phyloP scores from a whole-genome alignment of 2,797 vertebrate genomes.

The Falco novaeseelandiae region DNA sequence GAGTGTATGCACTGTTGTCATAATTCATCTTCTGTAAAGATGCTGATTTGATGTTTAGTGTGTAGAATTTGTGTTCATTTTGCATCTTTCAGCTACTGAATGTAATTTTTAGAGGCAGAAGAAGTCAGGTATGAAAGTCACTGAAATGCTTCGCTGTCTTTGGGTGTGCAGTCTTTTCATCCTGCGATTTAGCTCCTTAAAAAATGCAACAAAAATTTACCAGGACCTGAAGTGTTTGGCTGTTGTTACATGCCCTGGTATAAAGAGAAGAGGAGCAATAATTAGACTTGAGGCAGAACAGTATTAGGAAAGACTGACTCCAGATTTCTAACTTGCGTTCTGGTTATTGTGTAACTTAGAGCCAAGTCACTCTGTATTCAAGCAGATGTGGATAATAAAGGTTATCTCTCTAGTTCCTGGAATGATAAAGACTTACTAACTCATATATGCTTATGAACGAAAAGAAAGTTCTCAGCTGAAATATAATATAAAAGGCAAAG shows the following conservation, averaged over 20 bases:
- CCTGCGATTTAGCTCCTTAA: neutral
- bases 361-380: neutral
- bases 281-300: neutral
- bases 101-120: neutral
- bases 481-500: neutral
- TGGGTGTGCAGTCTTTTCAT: neutral
- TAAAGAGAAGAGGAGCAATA: neutral
- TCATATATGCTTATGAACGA: neutral
- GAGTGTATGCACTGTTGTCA: conserved; percentile 17
- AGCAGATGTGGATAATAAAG: neutral
- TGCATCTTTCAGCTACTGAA: neutral
- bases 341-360: neutral
- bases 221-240: neutral
- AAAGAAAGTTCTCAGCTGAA: neutral
- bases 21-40: no score
- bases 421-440: neutral
- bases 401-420: neutral
- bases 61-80: neutral
- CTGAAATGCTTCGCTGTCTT: accelerated
- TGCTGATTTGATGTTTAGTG: neutral
- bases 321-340: neutral
- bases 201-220: neutral
- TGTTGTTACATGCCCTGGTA: neutral
- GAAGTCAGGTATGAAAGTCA: neutral
- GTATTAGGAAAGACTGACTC: neutral